phyloP scores from a whole-genome alignment of 2,113 vertebrate species.

The Henicopernis longicauda region DNA sequence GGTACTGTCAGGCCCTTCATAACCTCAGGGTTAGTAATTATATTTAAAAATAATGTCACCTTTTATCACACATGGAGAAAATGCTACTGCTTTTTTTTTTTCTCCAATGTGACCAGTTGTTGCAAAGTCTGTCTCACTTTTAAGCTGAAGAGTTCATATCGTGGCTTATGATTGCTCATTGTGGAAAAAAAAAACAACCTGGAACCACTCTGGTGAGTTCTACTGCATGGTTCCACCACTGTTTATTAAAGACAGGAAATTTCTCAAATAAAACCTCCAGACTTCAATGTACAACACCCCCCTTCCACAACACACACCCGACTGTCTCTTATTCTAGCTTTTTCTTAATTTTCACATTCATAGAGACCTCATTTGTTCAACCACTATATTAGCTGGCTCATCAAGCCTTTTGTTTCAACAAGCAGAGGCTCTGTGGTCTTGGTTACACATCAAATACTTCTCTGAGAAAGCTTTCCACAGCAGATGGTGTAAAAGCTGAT shows the following conservation, averaged over 20 bases:
- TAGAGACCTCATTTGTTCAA: not conserved
- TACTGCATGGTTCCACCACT: not conserved
- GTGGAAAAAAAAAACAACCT: not conserved
- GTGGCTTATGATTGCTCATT: not conserved
- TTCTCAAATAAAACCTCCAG: not conserved
- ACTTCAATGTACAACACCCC: not conserved
- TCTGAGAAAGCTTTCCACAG: not conserved
- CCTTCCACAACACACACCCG: not conserved
- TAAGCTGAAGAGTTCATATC: not conserved
- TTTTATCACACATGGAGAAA: not conserved
- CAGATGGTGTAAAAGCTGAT: rapidly evolving
- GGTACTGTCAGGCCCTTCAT: not conserved
- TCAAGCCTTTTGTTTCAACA: not conserved
- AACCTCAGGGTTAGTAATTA: not conserved
- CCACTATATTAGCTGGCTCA: not conserved
- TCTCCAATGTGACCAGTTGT: not conserved
- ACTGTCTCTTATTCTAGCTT: not conserved
- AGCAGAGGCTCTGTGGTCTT: not conserved
- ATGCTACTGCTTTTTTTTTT: not conserved
- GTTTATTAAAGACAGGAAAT: not conserved
- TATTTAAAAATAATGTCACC: not conserved
- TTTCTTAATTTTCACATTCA: not conserved
- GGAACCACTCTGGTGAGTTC: not conserved
- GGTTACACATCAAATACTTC: rapidly evolving
- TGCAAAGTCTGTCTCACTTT: not conserved